phyloP scores from a whole-genome alignment of 2,797 vertebrate species.

The Lacerta agilis region DNA sequence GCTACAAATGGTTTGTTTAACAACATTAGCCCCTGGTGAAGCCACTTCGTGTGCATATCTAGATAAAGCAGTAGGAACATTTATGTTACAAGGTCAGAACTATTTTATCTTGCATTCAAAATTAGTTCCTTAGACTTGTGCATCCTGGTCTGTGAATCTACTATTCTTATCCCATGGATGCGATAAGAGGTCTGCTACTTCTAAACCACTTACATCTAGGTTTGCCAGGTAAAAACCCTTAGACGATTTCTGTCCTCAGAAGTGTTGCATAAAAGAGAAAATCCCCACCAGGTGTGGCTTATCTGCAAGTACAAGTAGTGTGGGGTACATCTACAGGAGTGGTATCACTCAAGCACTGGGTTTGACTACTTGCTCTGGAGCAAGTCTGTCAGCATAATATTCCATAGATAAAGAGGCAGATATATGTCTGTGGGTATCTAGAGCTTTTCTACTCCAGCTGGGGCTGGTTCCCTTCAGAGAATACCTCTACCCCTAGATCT shows the following conservation, averaged over 20 bases:
- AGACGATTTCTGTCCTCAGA: neutral
- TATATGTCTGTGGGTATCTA: neutral
- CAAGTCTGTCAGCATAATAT: neutral
- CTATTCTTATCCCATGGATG: neutral
- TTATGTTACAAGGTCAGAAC: neutral
- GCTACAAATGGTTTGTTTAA: fast-evolving
- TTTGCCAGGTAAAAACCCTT: neutral
- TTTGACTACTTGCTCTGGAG: neutral
- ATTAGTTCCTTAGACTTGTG: neutral
- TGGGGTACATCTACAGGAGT: neutral
- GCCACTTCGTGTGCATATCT: neutral
- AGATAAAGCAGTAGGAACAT: neutral
- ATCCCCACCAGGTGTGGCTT: neutral
- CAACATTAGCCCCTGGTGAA: neutral
- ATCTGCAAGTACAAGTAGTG: neutral
- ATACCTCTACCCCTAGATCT: neutral
- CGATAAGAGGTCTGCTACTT: neutral
- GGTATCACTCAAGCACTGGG: neutral
- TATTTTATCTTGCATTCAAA: neutral
- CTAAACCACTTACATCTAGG: neutral
- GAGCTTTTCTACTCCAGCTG: neutral
- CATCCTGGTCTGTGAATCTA: neutral
- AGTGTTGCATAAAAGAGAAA: neutral
- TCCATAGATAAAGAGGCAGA: neutral
- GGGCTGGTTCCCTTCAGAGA: neutral